These are phyloP conservation scores for Coracias cyanogaster DNA, from an alignment of 2,797 vertebrate species.

Conservation along the genomic window DNA sequence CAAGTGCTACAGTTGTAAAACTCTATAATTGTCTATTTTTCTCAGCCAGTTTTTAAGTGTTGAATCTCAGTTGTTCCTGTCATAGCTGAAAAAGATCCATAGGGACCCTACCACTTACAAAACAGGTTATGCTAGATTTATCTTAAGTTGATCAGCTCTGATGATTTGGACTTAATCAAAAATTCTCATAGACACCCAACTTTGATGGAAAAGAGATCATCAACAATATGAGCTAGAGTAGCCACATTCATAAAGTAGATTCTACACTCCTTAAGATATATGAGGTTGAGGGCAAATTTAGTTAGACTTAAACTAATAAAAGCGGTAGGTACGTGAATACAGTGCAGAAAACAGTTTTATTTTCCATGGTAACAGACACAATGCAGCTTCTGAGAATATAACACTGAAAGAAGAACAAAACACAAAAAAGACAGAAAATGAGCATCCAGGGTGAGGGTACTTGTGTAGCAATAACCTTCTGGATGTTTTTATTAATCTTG, in stretches of 20 bases:
- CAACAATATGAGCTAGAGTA: not conserved
- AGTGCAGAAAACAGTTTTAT: not conserved
- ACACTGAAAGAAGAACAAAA: not conserved
- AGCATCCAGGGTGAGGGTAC: not conserved
- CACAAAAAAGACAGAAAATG: not conserved
- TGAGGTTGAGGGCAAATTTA: not conserved
- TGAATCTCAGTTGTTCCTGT: not conserved
- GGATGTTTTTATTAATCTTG: not conserved
- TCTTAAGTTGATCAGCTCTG: not conserved
- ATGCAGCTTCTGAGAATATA: not conserved
- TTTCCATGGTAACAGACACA: conserved; percentile 31
- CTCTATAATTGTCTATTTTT: not conserved
- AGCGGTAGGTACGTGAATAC: not conserved
- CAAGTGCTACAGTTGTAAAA: not conserved
- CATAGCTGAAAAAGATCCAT: not conserved
- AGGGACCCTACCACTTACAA: not conserved
- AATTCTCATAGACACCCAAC: not conserved
- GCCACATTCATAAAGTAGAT: not conserved
- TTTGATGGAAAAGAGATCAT: not conserved
- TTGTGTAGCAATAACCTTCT: not conserved
- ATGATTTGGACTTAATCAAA: not conserved
- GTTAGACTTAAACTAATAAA: not conserved
- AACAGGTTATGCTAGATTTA: not conserved
- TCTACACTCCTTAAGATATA: not conserved
- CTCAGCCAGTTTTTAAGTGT: not conserved